Base-by-base conservation (phyloP, 1,140 invertebrate species). In the Drosophila arawakana region DNA sequence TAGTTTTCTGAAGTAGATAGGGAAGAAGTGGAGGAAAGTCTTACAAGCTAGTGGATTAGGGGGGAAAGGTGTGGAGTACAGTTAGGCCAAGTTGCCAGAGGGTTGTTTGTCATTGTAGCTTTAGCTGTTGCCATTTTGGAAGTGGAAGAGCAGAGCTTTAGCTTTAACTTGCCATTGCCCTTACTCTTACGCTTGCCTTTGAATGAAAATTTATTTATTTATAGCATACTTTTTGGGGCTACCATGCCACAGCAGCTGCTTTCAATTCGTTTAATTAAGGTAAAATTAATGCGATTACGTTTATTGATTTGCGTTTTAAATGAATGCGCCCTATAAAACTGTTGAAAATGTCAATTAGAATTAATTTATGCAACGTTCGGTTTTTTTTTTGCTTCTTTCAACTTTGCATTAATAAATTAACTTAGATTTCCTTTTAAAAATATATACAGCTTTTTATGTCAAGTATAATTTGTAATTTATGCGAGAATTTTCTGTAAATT, bases 261-360 rank as follows among this genome's bases (percentile, higher is more conserved):
- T 70, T 61, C 50, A 61, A 74, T 74, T 74, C 58, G 72, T 74
- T 74, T 70, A 70, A 74, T 74, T 74, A 74, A 74, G 72, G 72
- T 74, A 62, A 74, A 62, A 74, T 70, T 74, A 74, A 74, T 74
- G 41, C 76, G 61, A 78, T 81, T 81, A 67, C 79, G 65, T 81
- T 69, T 69, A 81, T 66, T 78, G 80, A 80, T 82, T 82, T 76
- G 62, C 63, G 25, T 30, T 52, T 72, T 46, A 57, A 70, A 55
- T 62, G 66, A 43, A 74, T 25, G 66, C 0, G 50, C 21, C 50
- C 50, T 58, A 52, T 70, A 73, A 73, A 73, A 58, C 67, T 52
- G 50, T 72, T 84, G 67, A 65, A 82, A 79, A 59, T 81, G 78
- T 85, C 78, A 81, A 84, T 86, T 84, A 78, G 59, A 71, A 54